Evolutionary conservation across 2,888 invertebrate species (phyloP), one percentile per base, ranked within the genome.

Genomic region (Aromia moschata): DNA sequence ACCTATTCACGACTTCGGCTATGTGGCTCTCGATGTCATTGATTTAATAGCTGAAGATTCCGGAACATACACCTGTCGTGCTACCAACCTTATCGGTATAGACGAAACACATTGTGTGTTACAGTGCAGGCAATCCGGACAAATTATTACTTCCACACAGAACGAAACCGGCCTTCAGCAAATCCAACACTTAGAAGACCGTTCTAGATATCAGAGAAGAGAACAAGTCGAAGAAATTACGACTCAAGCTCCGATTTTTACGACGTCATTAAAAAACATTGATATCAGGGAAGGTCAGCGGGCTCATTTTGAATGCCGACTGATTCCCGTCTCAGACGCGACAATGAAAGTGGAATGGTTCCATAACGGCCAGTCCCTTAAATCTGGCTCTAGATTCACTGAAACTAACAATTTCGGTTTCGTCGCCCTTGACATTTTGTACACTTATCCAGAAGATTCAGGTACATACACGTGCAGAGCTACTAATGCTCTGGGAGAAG

Each of bases 321-420:
- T 97, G 58, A 96, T 96, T 71, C 97, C 97, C 2, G 95, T 96
- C 11, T 96, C 94, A 5, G 97, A 97, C 81, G 85, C 93, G 1
- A 92, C 93, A 1, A 90, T 97, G 90, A 93, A 92, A 79, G 94
- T 97, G 0, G 94, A 96, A 81, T 97, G 97, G 96, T 95, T 92
- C 83, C 93, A 95, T 75, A 96, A 97, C 76, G 94, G 93, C 72
- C 86, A 87, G 67, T 93, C 95, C 0, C 84, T 96, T 0, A 94
- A 95, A 80, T 93, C 94, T 63, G 96, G 97, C 37, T 96, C 96
- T 4, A 88, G 98, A 71, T 98, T 98, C 79, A 93, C 94, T 9
- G 95, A 97, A 81, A 94, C 95, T 5, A 94, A 96, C 76, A 98
- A 95, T 81, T 98, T 99, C 79, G 98, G 98, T 38, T 98, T 96